These are phyloP conservation scores for Henricia sp. DNA, from an alignment of 53 echinoderm and acorn worm genomes.

Conservation along the genomic window DNA sequence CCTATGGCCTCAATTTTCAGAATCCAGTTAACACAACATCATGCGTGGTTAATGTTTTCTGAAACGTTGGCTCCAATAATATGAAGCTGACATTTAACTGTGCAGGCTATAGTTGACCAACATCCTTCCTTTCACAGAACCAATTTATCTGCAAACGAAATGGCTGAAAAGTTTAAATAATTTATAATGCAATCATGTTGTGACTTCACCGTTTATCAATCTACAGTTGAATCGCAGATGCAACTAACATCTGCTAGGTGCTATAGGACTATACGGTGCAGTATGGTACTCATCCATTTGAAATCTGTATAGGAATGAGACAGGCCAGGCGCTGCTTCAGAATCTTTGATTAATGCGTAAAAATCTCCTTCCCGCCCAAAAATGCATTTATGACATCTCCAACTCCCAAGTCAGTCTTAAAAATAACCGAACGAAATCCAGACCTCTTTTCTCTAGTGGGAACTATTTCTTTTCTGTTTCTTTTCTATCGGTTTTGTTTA, in stretches of 20 bases:
- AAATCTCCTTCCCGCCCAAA: conserved; percentile 44
- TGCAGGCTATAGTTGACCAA: no score
- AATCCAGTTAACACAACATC: no score
- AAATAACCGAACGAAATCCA: background rate
- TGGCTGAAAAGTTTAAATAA: background rate
- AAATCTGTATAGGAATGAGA: background rate
- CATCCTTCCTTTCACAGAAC: no score
- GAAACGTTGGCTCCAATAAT: no score
- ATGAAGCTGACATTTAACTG: no score
- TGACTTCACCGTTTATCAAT: conserved; percentile 41
- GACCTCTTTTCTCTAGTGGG: background rate
- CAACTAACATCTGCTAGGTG: conserved; percentile 13
- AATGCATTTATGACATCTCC: conserved; percentile 54
- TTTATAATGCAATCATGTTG: conserved; percentile 7
- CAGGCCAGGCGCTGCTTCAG: background rate
- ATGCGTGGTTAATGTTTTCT: no score
- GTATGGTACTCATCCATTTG: conserved; percentile 3
- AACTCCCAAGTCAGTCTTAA: conserved; percentile 41
- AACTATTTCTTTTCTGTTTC: background rate
- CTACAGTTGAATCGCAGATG: conserved; percentile 23
- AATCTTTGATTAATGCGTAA: conserved; percentile 41
- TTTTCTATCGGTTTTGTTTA: background rate
- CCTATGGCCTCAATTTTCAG: no score
- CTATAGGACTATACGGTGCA: background rate
- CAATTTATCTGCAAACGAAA: no score